These are phyloP conservation scores for Dolichallabes microphthalmus DNA, from an alignment of 2,113 vertebrate genomes.

Conservation along the genomic window DNA sequence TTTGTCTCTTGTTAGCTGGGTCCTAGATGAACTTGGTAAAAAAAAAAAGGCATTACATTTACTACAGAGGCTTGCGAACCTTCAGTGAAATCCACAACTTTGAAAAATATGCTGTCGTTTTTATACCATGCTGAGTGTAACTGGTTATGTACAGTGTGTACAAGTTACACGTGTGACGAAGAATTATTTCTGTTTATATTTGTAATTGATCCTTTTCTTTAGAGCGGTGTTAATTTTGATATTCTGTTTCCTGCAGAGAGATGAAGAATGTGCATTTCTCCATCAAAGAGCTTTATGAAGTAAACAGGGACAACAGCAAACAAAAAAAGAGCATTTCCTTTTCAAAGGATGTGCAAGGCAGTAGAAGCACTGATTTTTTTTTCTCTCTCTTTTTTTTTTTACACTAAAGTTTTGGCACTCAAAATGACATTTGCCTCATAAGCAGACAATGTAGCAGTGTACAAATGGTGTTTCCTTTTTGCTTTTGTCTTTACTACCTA, in stretches of 20 bases:
- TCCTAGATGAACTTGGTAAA: background rate
- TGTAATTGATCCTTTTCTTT: background rate
- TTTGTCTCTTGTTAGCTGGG: background rate
- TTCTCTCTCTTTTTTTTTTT: conserved; percentile 58
- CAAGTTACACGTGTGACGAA: background rate
- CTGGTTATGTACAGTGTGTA: background rate
- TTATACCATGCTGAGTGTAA: background rate
- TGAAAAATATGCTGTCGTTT: background rate
- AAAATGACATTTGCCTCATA: conserved; percentile 86
- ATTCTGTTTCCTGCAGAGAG: conserved; percentile 73
- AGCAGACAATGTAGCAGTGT: conserved; percentile 97
- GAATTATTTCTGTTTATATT: background rate
- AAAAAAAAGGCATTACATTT: background rate
- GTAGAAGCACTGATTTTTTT: conserved; percentile 88
- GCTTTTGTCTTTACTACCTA: conserved; percentile 90
- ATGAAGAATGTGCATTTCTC: conserved; percentile 73
- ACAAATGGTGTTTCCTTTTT: conserved; percentile 88
- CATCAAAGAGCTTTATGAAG: conserved; percentile 74
- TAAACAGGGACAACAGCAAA: conserved; percentile 73
- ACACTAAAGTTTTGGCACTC: conserved; percentile 93
- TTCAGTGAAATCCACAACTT: background rate
- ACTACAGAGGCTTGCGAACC: background rate
- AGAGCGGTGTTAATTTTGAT: conserved; percentile 38
- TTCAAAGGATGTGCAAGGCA: conserved; percentile 72
- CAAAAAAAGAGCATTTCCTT: conserved; percentile 74